Conservation (phyloP, 2,113 vertebrate species). For the Rhombomys opimus region DNA sequence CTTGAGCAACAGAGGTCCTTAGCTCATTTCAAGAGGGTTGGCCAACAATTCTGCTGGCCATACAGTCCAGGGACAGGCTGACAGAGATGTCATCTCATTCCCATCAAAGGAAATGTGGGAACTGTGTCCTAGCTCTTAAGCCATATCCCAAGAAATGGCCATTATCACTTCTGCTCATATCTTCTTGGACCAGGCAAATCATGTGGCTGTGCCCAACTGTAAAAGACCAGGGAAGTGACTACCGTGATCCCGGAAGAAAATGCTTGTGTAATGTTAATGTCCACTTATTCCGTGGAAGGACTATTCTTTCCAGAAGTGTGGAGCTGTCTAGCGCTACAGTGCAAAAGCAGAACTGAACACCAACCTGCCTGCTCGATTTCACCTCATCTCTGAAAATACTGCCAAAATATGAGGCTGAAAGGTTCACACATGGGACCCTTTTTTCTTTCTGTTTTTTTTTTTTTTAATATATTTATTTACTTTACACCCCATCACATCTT, state of each 20-base stretch:
- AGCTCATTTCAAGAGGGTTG: not conserved
- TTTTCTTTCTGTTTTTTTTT: not conserved
- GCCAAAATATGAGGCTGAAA: conserved; percentile 6
- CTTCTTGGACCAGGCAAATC: conserved; percentile 34
- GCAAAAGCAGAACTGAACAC: not conserved
- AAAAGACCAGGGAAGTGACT: not conserved
- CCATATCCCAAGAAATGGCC: not conserved
- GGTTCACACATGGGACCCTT: not conserved
- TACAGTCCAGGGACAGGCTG: not conserved
- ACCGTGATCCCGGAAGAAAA: not conserved
- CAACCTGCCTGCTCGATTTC: not conserved
- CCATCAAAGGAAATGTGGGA: not conserved
- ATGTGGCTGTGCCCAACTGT: not conserved
- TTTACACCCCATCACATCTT: no score
- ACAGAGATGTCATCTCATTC: not conserved
- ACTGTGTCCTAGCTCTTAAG: not conserved
- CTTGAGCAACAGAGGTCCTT: not conserved
- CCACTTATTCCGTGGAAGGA: not conserved
- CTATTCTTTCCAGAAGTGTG: not conserved
- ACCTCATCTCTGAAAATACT: conserved; percentile 6
- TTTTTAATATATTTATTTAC: no score
- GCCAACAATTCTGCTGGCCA: not conserved
- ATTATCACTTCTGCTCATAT: not conserved
- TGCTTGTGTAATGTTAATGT: not conserved
- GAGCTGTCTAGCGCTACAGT: not conserved